phyloP scores from a whole-genome alignment of 2,113 vertebrate genomes.

The Lophotis ruficrista region DNA sequence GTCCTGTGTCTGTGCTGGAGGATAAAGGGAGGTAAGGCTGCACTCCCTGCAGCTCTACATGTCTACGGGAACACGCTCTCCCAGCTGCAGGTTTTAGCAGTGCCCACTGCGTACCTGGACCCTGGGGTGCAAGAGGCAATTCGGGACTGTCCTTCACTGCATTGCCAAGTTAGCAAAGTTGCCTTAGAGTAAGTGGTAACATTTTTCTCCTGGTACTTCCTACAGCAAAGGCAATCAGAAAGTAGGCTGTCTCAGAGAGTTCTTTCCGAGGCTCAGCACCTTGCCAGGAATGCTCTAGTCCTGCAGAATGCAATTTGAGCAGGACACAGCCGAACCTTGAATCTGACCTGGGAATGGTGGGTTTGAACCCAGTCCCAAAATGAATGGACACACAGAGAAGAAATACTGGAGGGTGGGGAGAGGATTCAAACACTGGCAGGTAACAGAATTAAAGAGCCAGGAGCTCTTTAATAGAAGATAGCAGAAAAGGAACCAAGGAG shows the following conservation, averaged over 20 bases:
- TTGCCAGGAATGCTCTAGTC: neutral
- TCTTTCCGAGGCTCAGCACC: neutral
- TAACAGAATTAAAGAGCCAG: neutral
- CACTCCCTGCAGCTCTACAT: neutral
- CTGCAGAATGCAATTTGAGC: neutral
- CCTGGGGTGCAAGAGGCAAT: neutral
- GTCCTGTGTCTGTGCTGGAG: neutral
- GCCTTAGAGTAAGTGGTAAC: neutral
- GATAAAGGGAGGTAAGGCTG: neutral
- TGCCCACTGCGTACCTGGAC: neutral
- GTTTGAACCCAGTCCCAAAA: neutral
- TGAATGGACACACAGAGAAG: neutral
- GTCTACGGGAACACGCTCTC: fast-evolving
- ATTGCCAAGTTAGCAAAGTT: neutral
- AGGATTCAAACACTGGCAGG: neutral
- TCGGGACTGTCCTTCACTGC: neutral
- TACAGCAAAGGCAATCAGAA: neutral
- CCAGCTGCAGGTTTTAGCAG: neutral
- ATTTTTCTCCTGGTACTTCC: neutral
- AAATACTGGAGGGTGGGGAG: neutral
- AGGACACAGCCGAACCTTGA: neutral
- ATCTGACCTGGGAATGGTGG: neutral
- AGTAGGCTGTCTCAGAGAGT: neutral
- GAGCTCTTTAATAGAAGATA: neutral
- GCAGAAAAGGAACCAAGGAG: neutral